These are phyloP conservation scores for Pangasianodon gigas DNA, from an alignment of 2,113 vertebrate genomes.

Conservation along the genomic window DNA sequence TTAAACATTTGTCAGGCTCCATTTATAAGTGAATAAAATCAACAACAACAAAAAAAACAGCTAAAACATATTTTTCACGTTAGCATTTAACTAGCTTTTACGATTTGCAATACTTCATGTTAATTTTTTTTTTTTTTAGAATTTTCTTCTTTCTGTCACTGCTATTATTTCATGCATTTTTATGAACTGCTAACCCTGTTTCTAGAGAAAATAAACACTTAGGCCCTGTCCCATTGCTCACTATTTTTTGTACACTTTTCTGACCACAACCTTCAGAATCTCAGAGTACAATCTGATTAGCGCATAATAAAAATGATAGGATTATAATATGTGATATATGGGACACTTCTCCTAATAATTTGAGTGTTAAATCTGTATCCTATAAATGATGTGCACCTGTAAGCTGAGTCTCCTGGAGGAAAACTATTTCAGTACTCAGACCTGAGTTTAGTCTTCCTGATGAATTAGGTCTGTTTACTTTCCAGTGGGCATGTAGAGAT, in stretches of 20 bases:
- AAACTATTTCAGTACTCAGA: background rate
- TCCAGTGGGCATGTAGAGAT: background rate
- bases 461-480: background rate
- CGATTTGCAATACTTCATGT: background rate
- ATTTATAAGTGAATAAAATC: background rate
- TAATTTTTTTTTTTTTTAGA: background rate
- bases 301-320: background rate
- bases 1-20: background rate
- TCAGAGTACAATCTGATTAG: background rate
- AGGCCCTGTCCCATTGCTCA: background rate
- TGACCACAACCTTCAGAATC: background rate
- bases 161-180: background rate
- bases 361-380: background rate
- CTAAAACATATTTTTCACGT: background rate
- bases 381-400: conserved; percentile 6
- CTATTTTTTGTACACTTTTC: background rate
- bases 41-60: background rate
- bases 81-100: background rate
- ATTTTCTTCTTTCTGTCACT: background rate
- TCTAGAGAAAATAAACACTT: background rate
- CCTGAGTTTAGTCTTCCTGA: background rate
- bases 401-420: background rate
- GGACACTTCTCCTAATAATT: background rate
- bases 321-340: background rate
- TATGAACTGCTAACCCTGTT: background rate